phyloP scores from a whole-genome alignment of 1,140 invertebrate genomes.

The Aphidius ervi region DNA sequence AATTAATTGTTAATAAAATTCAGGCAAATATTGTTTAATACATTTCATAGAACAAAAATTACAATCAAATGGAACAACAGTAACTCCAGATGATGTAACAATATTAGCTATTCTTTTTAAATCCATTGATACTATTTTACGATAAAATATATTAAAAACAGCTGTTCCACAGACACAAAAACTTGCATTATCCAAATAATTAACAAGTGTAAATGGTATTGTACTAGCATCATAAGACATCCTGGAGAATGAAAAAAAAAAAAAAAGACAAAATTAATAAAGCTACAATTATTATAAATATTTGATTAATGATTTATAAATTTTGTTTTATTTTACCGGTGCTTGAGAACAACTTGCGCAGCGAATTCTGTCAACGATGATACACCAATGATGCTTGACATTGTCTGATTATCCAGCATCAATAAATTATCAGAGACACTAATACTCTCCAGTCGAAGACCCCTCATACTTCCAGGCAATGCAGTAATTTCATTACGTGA shows the following conservation, averaged over 20 bases:
- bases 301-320: not conserved
- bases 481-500: constrained; percentile 55
- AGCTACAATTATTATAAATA: no score
- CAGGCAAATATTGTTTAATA: constrained; percentile 2
- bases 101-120: constrained; percentile 48
- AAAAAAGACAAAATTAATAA: no score
- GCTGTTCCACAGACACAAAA: constrained; percentile 61
- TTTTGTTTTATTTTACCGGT: constrained; percentile 24
- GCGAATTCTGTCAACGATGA: constrained; percentile 20
- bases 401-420: constrained; percentile 7
- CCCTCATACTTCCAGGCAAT: constrained; percentile 54
- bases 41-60: constrained; percentile 60
- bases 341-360: constrained; percentile 19
- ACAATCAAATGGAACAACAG: constrained; percentile 54
- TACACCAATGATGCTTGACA: not conserved
- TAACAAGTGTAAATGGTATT: constrained; percentile 58
- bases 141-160: constrained; percentile 53
- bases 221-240: constrained; percentile 56
- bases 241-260: constrained; percentile 35
- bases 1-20: no score
- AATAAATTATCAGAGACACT: constrained; percentile 58
- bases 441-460: constrained; percentile 52
- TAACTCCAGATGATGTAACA: constrained; percentile 43
- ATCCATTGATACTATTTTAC: constrained; percentile 42
- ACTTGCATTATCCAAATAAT: constrained; percentile 59